Evolutionary conservation across 30 jellyfish, hydroid and myxozoan genomes (phyloP), one percentile per base, ranked within the genome.

Genomic region (Clytia hemisphaerica): DNA sequence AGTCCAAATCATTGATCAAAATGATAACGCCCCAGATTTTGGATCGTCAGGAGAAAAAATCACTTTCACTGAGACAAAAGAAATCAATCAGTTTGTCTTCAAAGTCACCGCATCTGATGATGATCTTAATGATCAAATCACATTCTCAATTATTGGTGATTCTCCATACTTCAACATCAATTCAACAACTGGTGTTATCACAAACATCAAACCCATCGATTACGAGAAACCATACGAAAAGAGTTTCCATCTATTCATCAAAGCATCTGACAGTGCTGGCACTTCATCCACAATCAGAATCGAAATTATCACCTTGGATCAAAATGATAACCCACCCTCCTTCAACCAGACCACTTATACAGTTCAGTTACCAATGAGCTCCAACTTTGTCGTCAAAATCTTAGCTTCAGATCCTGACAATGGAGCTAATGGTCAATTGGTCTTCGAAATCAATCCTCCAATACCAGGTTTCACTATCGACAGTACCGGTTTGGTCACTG

Each of bases 241-340:
- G 24, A 9, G 15, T 22, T 59, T 59, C 60, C 15, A 22, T 12
- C 30, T 59, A 14, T 59, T 59, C 15, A 30, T 59, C 15, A 59
- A 26, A 32, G 73, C 59, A 12, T 24, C 10, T 12, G 73, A 59
- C 19, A 16, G 30, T 21, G 61, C 59, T 12, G 61, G 19, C 25
- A 16, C 14, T 9, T 15, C 30, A 6, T 10, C 19, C 6, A 14
- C 73, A 12, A 12, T 30, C 16, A 15, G 12, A 16, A 30, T 30
- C 12, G 15, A 24, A 15, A 24, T 59, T 12, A 18, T 12, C 30
- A 1, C 45, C 5, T 16, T 44, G 7, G 79, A 66, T 66, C 33
- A 37, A 27, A 66, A 66, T 45, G 79, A 66, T 37, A 66, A 66
- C 45, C n/a, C 29, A 4, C 79, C 79, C 22, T 24, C 24, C n/a